These are phyloP conservation scores for Papilio polyxenes DNA, from an alignment of 1,140 invertebrate species.

Conservation along the genomic window DNA sequence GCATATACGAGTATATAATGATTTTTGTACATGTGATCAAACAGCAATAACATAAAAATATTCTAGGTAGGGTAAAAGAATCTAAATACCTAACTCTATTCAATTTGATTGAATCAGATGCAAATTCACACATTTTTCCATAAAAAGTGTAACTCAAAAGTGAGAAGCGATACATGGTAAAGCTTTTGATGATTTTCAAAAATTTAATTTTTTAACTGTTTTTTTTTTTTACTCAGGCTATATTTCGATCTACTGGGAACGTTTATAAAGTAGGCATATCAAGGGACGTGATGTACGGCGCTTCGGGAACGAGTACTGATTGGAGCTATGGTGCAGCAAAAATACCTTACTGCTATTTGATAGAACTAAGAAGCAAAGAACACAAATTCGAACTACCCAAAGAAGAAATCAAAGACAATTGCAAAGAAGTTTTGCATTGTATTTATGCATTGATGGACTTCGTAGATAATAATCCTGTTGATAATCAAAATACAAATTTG, in stretches of 20 bases:
- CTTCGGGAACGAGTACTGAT: conserved; percentile 85
- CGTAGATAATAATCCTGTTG: conserved; percentile 53
- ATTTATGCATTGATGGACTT: conserved; percentile 82
- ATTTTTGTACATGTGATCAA: too few relatives aligned
- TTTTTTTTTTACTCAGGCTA: conserved; percentile 65
- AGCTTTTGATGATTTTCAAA: too few relatives aligned
- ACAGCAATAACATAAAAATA: too few relatives aligned
- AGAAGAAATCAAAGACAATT: conserved; percentile 84
- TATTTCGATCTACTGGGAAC: conserved; percentile 64
- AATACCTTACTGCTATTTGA: conserved; percentile 85
- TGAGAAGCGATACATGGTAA: too few relatives aligned
- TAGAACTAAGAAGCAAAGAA: conserved; percentile 85
- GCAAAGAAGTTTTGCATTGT: conserved; percentile 83
- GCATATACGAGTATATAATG: too few relatives aligned
- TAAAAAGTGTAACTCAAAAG: too few relatives aligned
- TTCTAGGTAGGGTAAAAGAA: too few relatives aligned
- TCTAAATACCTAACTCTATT: too few relatives aligned
- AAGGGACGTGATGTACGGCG: conserved; percentile 75
- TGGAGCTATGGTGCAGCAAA: conserved; percentile 83
- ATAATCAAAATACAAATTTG: not conserved
- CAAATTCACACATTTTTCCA: too few relatives aligned
- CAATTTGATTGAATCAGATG: too few relatives aligned
- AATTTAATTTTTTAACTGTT: too few relatives aligned
- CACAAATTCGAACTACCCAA: conserved; percentile 86
- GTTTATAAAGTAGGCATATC: conserved; percentile 74